Conservation (phyloP, 2,888 invertebrate genomes). For the Cheilosia scutellata region DNA sequence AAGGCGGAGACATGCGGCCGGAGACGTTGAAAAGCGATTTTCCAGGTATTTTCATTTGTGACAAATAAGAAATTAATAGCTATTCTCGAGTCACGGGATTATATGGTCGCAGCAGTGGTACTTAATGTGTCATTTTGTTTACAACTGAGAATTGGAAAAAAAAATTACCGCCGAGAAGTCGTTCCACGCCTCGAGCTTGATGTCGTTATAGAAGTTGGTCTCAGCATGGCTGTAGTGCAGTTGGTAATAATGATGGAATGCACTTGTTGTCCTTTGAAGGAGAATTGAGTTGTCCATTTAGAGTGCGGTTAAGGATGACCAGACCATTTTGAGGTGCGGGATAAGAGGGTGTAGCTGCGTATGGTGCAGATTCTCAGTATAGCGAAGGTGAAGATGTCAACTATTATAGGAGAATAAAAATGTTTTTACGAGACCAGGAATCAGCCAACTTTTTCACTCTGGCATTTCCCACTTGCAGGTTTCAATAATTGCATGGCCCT, state of each 20-base stretch:
- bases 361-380: too few species aligned
- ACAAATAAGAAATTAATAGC: conserved; percentile 76
- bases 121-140: conserved; percentile 72
- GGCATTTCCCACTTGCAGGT: too few species aligned
- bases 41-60: conserved; percentile 74
- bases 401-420: too few species aligned
- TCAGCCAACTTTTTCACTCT: too few species aligned
- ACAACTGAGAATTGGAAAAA: conserved; percentile 60
- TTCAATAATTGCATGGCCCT: too few species aligned
- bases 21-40: conserved; percentile 66
- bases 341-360: neutral
- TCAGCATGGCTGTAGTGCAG: neutral
- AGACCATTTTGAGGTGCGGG: conserved; percentile 34
- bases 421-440: too few species aligned
- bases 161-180: conserved; percentile 4
- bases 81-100: conserved; percentile 45
- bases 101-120: conserved; percentile 46
- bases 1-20: neutral
- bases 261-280: conserved; percentile 54
- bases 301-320: conserved; percentile 14
- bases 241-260: conserved; percentile 50
- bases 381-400: too few species aligned
- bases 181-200: conserved; percentile 25
- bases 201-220: neutral
- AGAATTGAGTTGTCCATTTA: conserved; percentile 61